Evolutionary conservation across 2,888 invertebrate genomes (phyloP).

Genomic region (Xanthia icteritia): DNA sequence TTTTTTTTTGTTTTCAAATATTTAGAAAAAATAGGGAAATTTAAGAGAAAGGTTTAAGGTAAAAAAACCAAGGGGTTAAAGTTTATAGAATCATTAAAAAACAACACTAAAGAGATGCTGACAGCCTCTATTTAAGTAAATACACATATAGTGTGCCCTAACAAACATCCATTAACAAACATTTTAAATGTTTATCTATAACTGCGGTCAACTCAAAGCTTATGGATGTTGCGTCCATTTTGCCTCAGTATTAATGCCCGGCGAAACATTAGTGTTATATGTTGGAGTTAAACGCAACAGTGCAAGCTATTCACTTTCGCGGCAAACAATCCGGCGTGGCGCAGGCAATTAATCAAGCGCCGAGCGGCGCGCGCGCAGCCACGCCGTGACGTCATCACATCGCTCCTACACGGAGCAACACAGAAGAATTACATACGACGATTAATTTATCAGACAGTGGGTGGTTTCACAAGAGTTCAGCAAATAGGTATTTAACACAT

Average conservation of each 20-base stretch:
- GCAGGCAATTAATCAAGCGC: constrained; percentile 46
- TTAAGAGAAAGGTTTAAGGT: not conserved
- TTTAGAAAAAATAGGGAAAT: not conserved
- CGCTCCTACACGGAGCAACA: not conserved
- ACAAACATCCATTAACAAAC: constrained; percentile 10
- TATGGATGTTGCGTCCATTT: not conserved
- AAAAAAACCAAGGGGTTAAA: not conserved
- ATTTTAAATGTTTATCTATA: not conserved
- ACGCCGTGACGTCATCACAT: constrained; percentile 38
- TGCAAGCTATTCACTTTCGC: constrained; percentile 63
- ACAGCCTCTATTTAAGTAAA: not conserved
- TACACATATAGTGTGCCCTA: not conserved
- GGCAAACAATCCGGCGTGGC: constrained; percentile 45
- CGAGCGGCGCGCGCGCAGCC: constrained; percentile 31
- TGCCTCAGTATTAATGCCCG: not conserved
- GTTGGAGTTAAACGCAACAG: constrained; percentile 36
- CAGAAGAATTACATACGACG: constrained; percentile 13
- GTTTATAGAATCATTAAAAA: not conserved
- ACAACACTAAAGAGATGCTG: not conserved
- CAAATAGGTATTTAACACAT: not conserved
- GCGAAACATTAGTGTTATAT: constrained; percentile 30
- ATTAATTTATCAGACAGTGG: not conserved
- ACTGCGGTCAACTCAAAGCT: not conserved
- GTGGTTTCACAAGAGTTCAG: not conserved
- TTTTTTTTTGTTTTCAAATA: not conserved